Evolutionary conservation across 2,797 vertebrate genomes (phyloP).

Genomic region (Moxostoma hubbsi): DNA sequence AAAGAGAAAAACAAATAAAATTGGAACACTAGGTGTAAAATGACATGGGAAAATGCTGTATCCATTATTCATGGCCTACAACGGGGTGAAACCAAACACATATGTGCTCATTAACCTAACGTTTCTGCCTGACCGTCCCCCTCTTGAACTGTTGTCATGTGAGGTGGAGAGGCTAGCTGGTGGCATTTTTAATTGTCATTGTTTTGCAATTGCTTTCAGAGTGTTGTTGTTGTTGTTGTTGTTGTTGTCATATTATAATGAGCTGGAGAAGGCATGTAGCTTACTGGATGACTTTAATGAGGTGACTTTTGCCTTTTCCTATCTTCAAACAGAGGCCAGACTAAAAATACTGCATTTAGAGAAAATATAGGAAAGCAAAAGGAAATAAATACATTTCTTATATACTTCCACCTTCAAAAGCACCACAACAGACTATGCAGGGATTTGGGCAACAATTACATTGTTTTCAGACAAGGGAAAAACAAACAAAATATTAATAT

Average conservation of each 20-base stretch:
- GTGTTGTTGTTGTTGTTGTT: constrained; percentile 16
- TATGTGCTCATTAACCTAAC: constrained; percentile 23
- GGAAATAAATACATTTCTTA: constrained; percentile 8
- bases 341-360: background rate
- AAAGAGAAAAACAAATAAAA: constrained; percentile 24
- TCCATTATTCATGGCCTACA: constrained; percentile 24
- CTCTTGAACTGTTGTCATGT: background rate
- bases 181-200: constrained; percentile 20
- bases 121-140: background rate
- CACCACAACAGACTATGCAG: background rate
- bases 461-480: background rate
- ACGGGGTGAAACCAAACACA: constrained; percentile 21
- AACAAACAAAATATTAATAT: background rate
- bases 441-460: background rate
- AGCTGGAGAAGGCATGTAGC: background rate
- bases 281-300: constrained; percentile 32
- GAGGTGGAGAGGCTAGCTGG: background rate
- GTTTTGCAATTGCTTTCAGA: background rate
- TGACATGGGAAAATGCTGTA: background rate
- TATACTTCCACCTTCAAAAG: background rate
- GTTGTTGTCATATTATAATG: constrained; percentile 4
- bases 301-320: background rate
- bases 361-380: background rate
- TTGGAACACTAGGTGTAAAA: background rate
- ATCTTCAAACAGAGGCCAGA: constrained; percentile 8